phyloP scores from a whole-genome alignment of 30 jellyfish, hydroid and myxozoan species.

The Clytia hemisphaerica region DNA sequence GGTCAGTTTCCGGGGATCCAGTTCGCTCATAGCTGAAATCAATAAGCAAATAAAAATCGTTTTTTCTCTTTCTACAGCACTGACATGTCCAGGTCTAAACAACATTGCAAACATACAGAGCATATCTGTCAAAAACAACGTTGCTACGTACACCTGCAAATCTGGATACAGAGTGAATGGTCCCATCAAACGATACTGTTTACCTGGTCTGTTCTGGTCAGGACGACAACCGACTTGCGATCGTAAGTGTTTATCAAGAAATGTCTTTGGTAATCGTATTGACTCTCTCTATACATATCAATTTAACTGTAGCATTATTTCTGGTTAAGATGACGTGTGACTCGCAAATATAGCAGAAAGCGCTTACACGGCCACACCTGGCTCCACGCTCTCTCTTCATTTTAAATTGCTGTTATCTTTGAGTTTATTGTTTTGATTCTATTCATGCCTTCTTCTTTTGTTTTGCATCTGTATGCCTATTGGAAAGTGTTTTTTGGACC shows the following conservation, averaged over 20 bases:
- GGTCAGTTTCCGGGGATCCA: background rate
- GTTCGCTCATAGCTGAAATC: background rate
- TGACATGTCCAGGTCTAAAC: slow-evolving; percentile 41
- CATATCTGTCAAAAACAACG: slow-evolving; percentile 22
- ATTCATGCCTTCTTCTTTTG: too few species aligned
- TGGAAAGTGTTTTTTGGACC: too few species aligned
- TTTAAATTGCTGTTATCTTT: too few species aligned
- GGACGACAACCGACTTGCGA: slow-evolving; percentile 75
- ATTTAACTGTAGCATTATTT: too few species aligned
- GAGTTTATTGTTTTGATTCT: too few species aligned
- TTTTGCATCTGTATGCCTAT: too few species aligned
- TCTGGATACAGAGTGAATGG: slow-evolving; percentile 77
- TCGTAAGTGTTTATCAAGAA: slow-evolving; percentile 33
- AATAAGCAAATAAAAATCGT: background rate
- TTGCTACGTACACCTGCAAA: slow-evolving; percentile 55
- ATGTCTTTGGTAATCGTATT: too few species aligned
- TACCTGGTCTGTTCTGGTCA: slow-evolving; percentile 77
- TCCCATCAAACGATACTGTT: slow-evolving; percentile 47
- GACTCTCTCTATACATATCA: too few species aligned
- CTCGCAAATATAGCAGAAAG: too few species aligned
- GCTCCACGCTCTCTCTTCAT: too few species aligned
- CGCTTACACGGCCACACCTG: too few species aligned
- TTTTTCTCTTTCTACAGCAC: slow-evolving; percentile 1
- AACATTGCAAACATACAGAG: slow-evolving; percentile 35
- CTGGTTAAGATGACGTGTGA: too few species aligned